Evolutionary conservation across 2,888 invertebrate genomes (phyloP).

Genomic region (Galeopsomyia nigrocyanea): DNA sequence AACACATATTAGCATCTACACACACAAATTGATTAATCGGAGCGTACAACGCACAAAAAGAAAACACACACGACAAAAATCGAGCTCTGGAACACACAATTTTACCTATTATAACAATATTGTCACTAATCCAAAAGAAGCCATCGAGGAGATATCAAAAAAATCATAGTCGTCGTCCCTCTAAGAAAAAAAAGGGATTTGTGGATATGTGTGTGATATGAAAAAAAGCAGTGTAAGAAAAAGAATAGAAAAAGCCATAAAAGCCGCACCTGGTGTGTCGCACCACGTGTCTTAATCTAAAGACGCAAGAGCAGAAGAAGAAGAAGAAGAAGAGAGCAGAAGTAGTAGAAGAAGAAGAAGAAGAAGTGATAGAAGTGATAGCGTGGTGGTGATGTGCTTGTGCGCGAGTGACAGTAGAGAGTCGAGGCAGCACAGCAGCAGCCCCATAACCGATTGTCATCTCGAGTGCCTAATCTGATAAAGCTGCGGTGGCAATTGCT

Average conservation of each 20-base stretch:
- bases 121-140: constrained; percentile 41
- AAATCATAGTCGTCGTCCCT: constrained; percentile 33
- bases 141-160: constrained; percentile 18
- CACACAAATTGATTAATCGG: constrained; percentile 32
- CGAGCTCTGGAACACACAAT: constrained; percentile 35
- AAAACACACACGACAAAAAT: constrained; percentile 38
- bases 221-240: constrained; percentile 29
- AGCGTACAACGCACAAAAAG: constrained; percentile 29
- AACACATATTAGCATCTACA: constrained; percentile 29
- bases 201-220: background rate
- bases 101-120: constrained; percentile 27
- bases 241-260: constrained; percentile 14
- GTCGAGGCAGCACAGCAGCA: constrained; percentile 20
- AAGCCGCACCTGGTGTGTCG: too few species aligned
- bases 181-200: too few species aligned
- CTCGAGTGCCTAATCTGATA: constrained; percentile 61
- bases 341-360: constrained; percentile 50
- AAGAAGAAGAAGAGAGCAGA: constrained; percentile 51
- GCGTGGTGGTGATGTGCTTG: constrained; percentile 48
- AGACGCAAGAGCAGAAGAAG: constrained; percentile 42
- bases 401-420: constrained; percentile 45
- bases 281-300: background rate
- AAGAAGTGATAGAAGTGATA: constrained; percentile 45
- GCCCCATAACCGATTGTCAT: constrained; percentile 56
- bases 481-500: constrained; percentile 55